Evolutionary conservation across 2,888 invertebrate genomes (phyloP).

Genomic region (Strigamia maritima): DNA sequence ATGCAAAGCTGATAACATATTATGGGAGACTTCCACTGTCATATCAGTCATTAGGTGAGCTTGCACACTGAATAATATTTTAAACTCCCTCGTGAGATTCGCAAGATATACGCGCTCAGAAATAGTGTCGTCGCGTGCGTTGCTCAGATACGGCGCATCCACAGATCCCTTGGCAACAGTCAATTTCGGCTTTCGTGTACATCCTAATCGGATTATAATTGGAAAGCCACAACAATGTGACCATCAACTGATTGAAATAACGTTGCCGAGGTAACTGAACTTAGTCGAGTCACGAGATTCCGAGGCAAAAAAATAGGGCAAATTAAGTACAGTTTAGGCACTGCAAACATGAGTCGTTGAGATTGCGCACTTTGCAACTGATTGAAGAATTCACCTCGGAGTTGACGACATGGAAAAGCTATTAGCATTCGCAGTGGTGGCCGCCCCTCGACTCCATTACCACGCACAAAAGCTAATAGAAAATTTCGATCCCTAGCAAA

Average conservation of each 20-base stretch:
- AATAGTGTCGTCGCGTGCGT: not conserved
- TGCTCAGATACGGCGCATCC: not conserved
- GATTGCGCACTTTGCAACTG: slow-evolving; percentile 4
- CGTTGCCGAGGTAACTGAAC: not conserved
- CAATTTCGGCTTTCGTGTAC: not conserved
- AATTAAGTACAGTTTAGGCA: not conserved
- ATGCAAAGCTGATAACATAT: slow-evolving; percentile 4
- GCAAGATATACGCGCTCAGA: not conserved
- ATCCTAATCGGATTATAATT: not conserved
- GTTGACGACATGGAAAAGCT: slow-evolving; percentile 4
- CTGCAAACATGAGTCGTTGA: not conserved
- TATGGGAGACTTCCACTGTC: not conserved
- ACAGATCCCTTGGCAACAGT: not conserved
- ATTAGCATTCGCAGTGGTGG: not conserved
- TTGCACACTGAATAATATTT: not conserved
- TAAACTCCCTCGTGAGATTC: not conserved
- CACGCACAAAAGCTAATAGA: slow-evolving; percentile 4
- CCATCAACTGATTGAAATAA: not conserved
- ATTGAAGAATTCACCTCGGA: slow-evolving; percentile 4
- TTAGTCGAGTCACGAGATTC: not conserved
- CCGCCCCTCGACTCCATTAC: not conserved
- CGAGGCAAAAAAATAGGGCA: not conserved
- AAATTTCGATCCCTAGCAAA: not conserved
- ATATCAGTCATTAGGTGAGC: not conserved
- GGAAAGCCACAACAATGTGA: not conserved